phyloP scores from a whole-genome alignment of 2,113 vertebrate genomes.

The Mustela lutreola region DNA sequence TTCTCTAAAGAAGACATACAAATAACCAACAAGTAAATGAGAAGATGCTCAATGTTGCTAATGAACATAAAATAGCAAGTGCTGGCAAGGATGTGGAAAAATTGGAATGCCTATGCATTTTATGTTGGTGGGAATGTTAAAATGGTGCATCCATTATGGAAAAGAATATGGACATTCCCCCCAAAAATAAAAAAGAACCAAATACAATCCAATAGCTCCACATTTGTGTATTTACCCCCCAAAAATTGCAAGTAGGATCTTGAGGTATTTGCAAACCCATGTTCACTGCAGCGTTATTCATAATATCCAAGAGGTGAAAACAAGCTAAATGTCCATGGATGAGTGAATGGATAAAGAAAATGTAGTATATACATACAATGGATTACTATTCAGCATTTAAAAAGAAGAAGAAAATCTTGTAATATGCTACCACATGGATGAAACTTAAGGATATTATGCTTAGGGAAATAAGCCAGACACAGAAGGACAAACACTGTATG shows the following conservation, averaged over 20 bases:
- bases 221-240: not conserved
- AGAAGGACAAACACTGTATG: not conserved
- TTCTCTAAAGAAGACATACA: constrained; percentile 31
- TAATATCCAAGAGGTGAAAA: not conserved
- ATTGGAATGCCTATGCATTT: not conserved
- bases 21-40: constrained; percentile 2
- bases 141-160: not conserved
- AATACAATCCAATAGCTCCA: not conserved
- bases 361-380: not conserved
- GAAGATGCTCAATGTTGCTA: constrained; percentile 32
- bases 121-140: not conserved
- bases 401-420: not conserved
- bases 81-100: not conserved
- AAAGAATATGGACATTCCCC: not conserved
- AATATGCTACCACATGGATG: not conserved
- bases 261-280: not conserved
- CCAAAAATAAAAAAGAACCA: constrained; percentile 29
- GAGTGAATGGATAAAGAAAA: not conserved
- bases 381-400: not conserved
- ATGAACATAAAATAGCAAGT: not conserved
- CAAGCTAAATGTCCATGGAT: not conserved
- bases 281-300: not conserved
- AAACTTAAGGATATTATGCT: not conserved
- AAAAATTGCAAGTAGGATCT: not conserved
- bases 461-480: constrained; percentile 13